These are phyloP conservation scores for Prolemur simus DNA, from an alignment of 2,113 vertebrate species.

Conservation along the genomic window DNA sequence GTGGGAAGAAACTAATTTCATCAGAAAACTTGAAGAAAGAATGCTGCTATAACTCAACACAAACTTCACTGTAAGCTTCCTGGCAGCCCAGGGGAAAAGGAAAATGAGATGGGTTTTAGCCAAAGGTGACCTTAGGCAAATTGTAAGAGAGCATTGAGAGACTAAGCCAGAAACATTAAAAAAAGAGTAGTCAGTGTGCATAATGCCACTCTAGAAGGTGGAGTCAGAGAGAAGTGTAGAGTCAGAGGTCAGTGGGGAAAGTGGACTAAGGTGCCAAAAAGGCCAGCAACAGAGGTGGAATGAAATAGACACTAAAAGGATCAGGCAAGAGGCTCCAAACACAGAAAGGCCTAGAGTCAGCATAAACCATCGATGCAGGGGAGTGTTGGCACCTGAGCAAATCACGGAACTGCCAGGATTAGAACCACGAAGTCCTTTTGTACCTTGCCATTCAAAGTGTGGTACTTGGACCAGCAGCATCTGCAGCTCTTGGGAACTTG, in stretches of 20 bases:
- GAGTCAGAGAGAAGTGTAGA: neutral
- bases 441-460: neutral
- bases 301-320: neutral
- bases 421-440: neutral
- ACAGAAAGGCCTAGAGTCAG: neutral
- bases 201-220: neutral
- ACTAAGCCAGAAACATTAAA: neutral
- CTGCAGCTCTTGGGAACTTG: neutral
- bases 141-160: neutral
- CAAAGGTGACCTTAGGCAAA: neutral
- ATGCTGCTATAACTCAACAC: neutral
- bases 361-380: neutral
- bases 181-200: neutral
- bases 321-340: neutral
- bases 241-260: neutral
- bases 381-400: neutral
- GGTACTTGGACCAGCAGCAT: neutral
- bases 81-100: neutral
- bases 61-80: neutral
- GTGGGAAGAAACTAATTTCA: neutral
- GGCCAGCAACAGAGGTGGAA: neutral
- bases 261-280: neutral
- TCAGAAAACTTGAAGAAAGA: neutral
- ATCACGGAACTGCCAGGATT: neutral
- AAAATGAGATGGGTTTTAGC: neutral